A percentile compares a stretch with the other conserved stretches of the same genome.
Conservation (phyloP, 2,113 vertebrate species). For the Clarias macrocephalus region DNA sequence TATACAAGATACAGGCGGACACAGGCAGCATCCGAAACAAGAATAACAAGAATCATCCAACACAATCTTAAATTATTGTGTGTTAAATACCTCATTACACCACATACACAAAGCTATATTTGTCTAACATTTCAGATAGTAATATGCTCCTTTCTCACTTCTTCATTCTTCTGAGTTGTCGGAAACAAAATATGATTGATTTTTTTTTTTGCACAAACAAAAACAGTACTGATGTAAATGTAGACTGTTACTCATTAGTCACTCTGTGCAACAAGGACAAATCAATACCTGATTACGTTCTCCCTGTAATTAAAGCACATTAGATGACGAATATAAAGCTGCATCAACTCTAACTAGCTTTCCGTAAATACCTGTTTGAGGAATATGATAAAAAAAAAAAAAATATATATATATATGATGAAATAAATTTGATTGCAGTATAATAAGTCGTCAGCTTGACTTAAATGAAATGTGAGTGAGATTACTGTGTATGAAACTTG, state of each 20-base stretch:
- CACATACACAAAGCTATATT: background rate
- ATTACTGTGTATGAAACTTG: background rate
- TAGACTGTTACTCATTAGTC: background rate
- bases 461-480: background rate
- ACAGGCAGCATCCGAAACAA: background rate
- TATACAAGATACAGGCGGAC: background rate
- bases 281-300: background rate
- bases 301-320: background rate
- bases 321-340: background rate
- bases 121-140: background rate
- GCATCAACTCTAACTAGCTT: background rate
- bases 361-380: background rate
- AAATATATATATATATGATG: too few relatives aligned
- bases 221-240: background rate
- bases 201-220: background rate
- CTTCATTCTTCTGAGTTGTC: too few relatives aligned
- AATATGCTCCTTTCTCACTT: background rate
- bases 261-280: background rate
- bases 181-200: background rate
- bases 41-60: background rate
- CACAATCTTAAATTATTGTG: background rate
- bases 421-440: background rate
- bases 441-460: too few relatives aligned
- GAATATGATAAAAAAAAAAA: too few relatives aligned
- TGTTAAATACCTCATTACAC: background rate